Percentiles rank a stretch among this genome's conserved stretches.
These are phyloP conservation scores for Oreotrochilus melanogaster DNA, from an alignment of 2,113 vertebrate species.

Conservation along the genomic window DNA sequence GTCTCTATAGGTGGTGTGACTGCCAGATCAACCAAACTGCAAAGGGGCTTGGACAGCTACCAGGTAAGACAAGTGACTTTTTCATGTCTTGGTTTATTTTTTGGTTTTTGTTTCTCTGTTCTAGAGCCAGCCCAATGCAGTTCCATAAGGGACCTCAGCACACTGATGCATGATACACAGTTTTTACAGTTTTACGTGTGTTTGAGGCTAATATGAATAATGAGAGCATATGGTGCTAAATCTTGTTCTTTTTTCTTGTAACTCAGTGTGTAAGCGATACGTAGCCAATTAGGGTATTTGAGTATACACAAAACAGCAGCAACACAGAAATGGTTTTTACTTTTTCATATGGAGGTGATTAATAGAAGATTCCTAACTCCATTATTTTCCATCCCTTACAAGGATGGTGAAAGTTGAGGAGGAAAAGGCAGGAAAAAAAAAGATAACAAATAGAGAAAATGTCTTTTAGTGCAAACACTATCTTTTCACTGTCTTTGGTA, in stretches of 20 bases:
- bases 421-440: not conserved
- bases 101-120: not conserved
- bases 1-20: conserved; percentile 93
- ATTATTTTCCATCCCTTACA: not conserved
- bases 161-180: fast-evolving
- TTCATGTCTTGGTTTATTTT: not conserved
- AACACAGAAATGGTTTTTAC: not conserved
- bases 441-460: not conserved
- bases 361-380: not conserved
- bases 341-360: not conserved
- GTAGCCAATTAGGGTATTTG: not conserved
- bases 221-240: not conserved
- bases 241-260: not conserved
- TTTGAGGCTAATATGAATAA: not conserved
- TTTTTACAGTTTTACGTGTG: not conserved
- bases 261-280: not conserved
- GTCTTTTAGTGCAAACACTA: not conserved
- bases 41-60: conserved; percentile 95
- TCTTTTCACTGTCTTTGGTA: not conserved
- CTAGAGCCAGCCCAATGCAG: not conserved
- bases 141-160: not conserved
- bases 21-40: conserved; percentile 91
- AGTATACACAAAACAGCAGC: not conserved
- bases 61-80: conserved; percentile 82
- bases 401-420: not conserved